Evolutionary conservation across 2,888 invertebrate species (phyloP).

Genomic region (Tridacna crocea): DNA sequence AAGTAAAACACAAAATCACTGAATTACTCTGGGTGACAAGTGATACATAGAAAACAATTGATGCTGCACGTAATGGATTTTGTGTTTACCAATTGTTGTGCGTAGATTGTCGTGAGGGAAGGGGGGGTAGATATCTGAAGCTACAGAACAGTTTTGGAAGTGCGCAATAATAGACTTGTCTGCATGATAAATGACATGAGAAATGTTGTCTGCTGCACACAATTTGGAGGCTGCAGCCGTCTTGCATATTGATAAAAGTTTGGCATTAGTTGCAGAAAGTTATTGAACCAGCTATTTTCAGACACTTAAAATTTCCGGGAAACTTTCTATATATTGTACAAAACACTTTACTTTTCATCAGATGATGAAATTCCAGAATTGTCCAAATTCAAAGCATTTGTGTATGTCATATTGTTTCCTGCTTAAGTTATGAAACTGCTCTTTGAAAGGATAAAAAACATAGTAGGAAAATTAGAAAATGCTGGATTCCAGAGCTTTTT

Average conservation of each 20-base stretch:
- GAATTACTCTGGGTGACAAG: too few species aligned
- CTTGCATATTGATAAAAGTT: slow-evolving; percentile 11
- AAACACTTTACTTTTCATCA: not conserved
- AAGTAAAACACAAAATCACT: too few species aligned
- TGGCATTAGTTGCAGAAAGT: slow-evolving; percentile 9
- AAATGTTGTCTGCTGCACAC: not conserved
- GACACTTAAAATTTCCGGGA: not conserved
- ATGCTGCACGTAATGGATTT: too few species aligned
- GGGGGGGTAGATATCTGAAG: too few species aligned
- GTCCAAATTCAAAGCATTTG: not conserved
- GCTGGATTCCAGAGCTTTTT: not conserved
- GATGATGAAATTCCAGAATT: not conserved
- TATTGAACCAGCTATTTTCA: slow-evolving; percentile 9
- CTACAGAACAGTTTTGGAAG: too few species aligned
- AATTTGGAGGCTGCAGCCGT: slow-evolving; percentile 1
- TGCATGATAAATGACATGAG: not conserved
- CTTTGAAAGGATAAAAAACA: not conserved
- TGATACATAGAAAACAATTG: too few species aligned
- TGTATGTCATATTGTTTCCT: not conserved
- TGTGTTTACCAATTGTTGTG: too few species aligned
- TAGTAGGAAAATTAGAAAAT: not conserved
- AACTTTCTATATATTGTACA: not conserved
- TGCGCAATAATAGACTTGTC: not conserved
- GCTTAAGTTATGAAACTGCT: too few species aligned
- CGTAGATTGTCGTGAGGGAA: too few species aligned